Evolutionary conservation across 53 echinoderm and acorn worm genomes (phyloP), one percentile per base, ranked within the genome.

Genomic region (Patiria pectinifera): DNA sequence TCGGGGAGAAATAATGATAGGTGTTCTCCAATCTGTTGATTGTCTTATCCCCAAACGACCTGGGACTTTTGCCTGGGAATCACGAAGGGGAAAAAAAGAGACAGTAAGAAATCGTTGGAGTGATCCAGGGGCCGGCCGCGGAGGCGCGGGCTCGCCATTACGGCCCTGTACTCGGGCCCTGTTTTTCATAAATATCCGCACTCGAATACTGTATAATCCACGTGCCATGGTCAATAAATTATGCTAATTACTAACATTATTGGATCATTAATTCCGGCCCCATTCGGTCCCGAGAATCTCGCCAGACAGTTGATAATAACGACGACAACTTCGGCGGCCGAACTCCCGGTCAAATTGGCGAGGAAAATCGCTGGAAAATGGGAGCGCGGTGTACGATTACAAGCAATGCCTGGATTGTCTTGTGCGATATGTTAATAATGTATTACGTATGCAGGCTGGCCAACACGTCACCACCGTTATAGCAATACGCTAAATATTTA

Each of bases 191-290:
- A 96, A 95, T 84, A 84, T 95, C 92, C 95, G 90, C 94, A 93
- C 94, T 82, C 59, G 23, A 35, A 94, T 35, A 35, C 35, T 35
- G 94, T 94, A 97, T 95, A 97, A 94, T 94, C 82, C 97, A 97
- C 97, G 97, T 97, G 97, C 95, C 92, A 86, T 71, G 94, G 82
- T 91, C 93, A 95, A 99, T 99, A 99, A 99, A 99, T 99, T 99
- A 99, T 99, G 99, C 94, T 99, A 99, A 99, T 99, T 95, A 99
- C 82, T 93, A 93, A 84, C 71, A 91, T 91, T 85, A 94, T 94
- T 94, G 85, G 80, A 91, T 94, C 94, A 91, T 94, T 94, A 94
- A 94, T 94, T 82, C 75, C 87, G 86, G 86, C 79, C 80, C 60
- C 86, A 80, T 86, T 80, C 79, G 69, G 87, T 86, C 82, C 45